Conservation (phyloP, 2,797 vertebrate genomes). For the Hylomyscus alleni region DNA sequence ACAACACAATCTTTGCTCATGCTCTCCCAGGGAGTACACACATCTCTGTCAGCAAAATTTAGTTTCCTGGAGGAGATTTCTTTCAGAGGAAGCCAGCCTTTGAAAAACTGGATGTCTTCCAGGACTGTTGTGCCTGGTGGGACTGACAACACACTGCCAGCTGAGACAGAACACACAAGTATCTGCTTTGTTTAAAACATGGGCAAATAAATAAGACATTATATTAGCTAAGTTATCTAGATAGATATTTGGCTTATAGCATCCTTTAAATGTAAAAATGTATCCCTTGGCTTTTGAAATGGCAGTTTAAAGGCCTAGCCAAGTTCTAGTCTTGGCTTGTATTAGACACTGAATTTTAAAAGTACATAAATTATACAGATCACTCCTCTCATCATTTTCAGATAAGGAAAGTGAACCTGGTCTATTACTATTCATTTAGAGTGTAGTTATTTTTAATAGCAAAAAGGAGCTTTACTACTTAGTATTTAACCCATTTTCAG, state of each 20-base stretch:
- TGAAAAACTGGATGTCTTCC: not conserved
- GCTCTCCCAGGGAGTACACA: not conserved
- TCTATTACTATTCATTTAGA: not conserved
- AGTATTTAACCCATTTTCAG: not conserved
- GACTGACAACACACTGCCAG: not conserved
- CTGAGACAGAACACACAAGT: constrained; percentile 17
- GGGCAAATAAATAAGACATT: constrained; percentile 7
- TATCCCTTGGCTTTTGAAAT: constrained; percentile 7
- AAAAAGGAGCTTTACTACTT: not conserved
- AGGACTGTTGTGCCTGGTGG: not conserved
- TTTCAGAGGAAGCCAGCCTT: not conserved
- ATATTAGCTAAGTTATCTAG: not conserved
- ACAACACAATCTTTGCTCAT: not conserved
- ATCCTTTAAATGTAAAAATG: not conserved
- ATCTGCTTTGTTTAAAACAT: constrained; percentile 20
- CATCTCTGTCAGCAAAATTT: not conserved
- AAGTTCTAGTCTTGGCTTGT: not conserved
- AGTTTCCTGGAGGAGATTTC: not conserved
- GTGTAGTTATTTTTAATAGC: not conserved
- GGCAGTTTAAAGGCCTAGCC: not conserved
- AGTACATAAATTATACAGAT: constrained; percentile 12
- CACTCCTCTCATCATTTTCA: not conserved
- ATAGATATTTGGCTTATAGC: not conserved
- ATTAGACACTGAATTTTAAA: not conserved
- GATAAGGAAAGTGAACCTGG: constrained; percentile 13